These are phyloP conservation scores for Octomys mimax DNA, from an alignment of 2,797 vertebrate species.

Conservation along the genomic window DNA sequence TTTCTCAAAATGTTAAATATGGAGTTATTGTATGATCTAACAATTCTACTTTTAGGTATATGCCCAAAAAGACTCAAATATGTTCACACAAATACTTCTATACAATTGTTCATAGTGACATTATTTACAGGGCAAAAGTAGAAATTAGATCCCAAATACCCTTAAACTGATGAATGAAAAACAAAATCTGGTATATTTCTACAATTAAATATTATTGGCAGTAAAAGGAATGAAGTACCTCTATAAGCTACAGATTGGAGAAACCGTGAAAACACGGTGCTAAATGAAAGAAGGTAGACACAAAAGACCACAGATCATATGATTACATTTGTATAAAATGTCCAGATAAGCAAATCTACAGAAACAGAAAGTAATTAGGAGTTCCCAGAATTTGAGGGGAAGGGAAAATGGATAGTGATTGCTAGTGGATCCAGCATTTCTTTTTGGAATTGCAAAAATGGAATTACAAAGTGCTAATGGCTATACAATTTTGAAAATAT, in stretches of 20 bases:
- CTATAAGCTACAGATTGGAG: constrained; percentile 16
- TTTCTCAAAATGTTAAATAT: constrained; percentile 56
- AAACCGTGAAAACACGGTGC: constrained; percentile 10
- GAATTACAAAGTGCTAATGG: not conserved
- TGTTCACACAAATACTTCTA: constrained; percentile 34
- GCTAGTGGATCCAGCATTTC: not conserved
- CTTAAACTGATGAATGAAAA: constrained; percentile 1
- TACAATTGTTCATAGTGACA: not conserved
- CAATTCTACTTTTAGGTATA: constrained; percentile 41
- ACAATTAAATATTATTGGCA: constrained; percentile 40
- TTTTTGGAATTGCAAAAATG: not conserved
- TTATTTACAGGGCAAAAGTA: not conserved
- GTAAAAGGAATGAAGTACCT: constrained; percentile 35
- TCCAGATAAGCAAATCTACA: constrained; percentile 10
- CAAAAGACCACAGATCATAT: not conserved
- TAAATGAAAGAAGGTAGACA: constrained; percentile 52
- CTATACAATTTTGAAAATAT: not conserved
- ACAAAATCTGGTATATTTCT: constrained; percentile 9
- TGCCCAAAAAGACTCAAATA: constrained; percentile 38
- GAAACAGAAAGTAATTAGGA: not conserved
- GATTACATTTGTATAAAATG: constrained; percentile 47
- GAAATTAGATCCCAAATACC: constrained; percentile 21
- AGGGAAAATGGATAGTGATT: not conserved
- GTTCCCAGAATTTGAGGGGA: not conserved
- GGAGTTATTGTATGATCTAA: not conserved